These are phyloP conservation scores for Cephalophus harveyi DNA, from an alignment of 2,113 vertebrate species.

Conservation along the genomic window DNA sequence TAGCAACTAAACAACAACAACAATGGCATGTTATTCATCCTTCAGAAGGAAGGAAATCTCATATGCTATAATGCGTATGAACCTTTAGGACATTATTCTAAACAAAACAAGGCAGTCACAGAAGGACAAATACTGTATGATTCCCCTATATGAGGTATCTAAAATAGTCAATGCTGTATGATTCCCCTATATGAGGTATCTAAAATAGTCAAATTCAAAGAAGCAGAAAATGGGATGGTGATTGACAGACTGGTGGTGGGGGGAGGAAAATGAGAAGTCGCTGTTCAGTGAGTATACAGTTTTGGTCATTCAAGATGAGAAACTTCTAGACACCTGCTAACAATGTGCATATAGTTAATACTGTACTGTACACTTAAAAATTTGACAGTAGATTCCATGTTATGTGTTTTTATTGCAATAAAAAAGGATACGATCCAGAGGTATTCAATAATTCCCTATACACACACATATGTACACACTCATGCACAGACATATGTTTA, in stretches of 20 bases:
- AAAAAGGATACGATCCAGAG: background rate
- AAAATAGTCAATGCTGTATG: background rate
- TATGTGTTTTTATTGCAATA: background rate
- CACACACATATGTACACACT: background rate
- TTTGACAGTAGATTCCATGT: background rate
- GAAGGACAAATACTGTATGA: background rate
- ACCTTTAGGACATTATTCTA: background rate
- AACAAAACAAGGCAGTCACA: background rate
- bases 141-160: background rate
- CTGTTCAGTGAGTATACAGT: background rate
- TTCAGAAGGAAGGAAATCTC: background rate
- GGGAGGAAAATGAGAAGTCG: background rate
- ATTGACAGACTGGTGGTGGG: background rate
- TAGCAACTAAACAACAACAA: background rate
- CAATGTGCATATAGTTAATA: background rate
- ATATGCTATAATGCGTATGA: background rate
- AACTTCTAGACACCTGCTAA: background rate
- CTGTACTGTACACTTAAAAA: background rate
- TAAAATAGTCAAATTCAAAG: background rate
- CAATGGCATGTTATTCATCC: background rate
- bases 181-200: background rate
- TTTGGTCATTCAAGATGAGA: background rate
- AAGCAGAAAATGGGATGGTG: background rate
- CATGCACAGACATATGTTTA: background rate
- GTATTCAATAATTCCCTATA: background rate